A percentile compares a stretch with the other conserved stretches of the same genome.
Conservation (phyloP, 2,797 vertebrate genomes). For the Capromys pilorides region DNA sequence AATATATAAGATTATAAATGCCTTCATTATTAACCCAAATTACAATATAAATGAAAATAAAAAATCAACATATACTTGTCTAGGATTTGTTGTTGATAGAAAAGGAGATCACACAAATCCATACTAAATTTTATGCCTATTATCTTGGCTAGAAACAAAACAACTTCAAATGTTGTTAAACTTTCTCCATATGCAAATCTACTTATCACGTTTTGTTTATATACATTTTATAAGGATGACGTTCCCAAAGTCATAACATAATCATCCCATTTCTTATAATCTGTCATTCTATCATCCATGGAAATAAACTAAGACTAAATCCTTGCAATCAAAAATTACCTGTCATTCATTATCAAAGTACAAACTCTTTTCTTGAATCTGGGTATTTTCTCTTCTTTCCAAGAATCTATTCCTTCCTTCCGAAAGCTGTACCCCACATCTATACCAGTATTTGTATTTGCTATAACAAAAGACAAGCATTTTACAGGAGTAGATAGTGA, state of each 20-base stretch:
- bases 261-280: not conserved
- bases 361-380: not conserved
- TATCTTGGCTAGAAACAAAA: conserved; percentile 35
- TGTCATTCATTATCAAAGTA: not conserved
- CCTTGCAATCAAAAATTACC: not conserved
- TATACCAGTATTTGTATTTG: not conserved
- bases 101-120: conserved; percentile 46
- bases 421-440: not conserved
- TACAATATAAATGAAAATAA: conserved; percentile 62
- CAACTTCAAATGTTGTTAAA: conserved; percentile 57
- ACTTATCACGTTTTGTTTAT: conserved; percentile 48
- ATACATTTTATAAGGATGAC: not conserved
- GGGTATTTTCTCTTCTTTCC: not conserved
- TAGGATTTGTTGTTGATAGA: conserved; percentile 46
- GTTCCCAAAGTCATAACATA: not conserved
- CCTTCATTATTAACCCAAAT: conserved; percentile 63
- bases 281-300: not conserved
- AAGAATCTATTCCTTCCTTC: not conserved
- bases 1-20: conserved; percentile 37
- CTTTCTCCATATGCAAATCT: not conserved
- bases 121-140: conserved; percentile 17
- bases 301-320: not conserved
- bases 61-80: conserved; percentile 42
- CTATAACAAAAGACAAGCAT: not conserved
- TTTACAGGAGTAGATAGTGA: not conserved